Conservation (phyloP, 1,140 invertebrate species). For the Littorina saxatilis region DNA sequence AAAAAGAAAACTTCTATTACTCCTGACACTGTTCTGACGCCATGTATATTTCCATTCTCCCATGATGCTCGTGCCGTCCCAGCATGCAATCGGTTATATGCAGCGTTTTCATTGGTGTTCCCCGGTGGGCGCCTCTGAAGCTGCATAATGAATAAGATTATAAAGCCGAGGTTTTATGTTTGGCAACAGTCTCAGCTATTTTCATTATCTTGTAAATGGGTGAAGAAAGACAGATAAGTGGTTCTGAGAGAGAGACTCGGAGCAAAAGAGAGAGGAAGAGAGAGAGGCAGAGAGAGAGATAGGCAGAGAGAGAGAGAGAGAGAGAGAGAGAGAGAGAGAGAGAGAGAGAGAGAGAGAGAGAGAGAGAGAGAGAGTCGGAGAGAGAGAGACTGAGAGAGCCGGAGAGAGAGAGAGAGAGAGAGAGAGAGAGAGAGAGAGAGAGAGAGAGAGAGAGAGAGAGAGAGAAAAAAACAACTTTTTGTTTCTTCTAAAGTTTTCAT, state of each 20-base stretch:
- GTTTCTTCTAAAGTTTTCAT: too few species aligned
- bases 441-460: too few species aligned
- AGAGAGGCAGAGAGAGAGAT: not conserved
- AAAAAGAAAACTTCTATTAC: too few species aligned
- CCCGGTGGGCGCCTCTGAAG: slow-evolving; percentile 15
- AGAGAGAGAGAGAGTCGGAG: too few species aligned
- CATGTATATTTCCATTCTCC: too few species aligned
- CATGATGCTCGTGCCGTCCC: not conserved
- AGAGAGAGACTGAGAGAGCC: too few species aligned
- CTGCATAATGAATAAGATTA: slow-evolving; percentile 27
- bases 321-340: slow-evolving; percentile 12
- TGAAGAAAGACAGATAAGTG: too few species aligned
- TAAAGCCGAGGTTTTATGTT: slow-evolving; percentile 3
- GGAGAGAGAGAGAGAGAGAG: too few species aligned
- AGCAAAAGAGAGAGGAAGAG: not conserved
- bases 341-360: not conserved
- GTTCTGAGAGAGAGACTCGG: not conserved
- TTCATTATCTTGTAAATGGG: not conserved
- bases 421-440: too few species aligned
- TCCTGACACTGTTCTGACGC: too few species aligned
- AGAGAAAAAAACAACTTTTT: too few species aligned
- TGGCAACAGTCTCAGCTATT: not conserved
- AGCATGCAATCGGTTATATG: not conserved
- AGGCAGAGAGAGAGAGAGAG: not conserved
- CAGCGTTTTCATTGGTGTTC: slow-evolving; percentile 12